A percentile compares a stretch with the other conserved stretches of the same genome.
phyloP scores from a whole-genome alignment of 23 tunicate genomes.

The Ciona savignyi region DNA sequence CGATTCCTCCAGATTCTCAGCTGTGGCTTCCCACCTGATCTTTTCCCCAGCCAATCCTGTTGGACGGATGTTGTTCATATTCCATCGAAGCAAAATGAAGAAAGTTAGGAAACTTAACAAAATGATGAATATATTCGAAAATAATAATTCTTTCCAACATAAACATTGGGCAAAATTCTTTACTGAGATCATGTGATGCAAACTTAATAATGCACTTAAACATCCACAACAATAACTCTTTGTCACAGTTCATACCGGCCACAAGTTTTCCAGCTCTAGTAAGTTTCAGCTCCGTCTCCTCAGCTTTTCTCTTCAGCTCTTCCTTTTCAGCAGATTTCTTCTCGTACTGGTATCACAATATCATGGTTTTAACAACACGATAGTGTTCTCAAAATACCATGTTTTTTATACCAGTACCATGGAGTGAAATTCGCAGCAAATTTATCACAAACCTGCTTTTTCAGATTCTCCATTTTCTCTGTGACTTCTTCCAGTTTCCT shows the following conservation, averaged over 20 bases:
- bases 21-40: constrained; percentile 96
- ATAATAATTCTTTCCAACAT: too few relatives aligned
- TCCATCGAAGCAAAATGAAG: neutral
- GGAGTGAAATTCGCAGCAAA: neutral
- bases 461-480: constrained; percentile 81
- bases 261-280: constrained; percentile 97
- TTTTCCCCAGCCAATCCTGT: constrained; percentile 96
- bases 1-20: constrained; percentile 85
- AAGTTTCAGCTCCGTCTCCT: constrained; percentile 85
- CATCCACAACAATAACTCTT: too few relatives aligned
- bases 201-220: too few relatives aligned
- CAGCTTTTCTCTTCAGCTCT: constrained; percentile 75
- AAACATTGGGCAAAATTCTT: neutral
- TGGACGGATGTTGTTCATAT: too few relatives aligned
- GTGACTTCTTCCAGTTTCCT: constrained; percentile 76
- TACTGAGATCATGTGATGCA: neutral
- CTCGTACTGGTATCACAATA: constrained; percentile 56
- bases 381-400: neutral
- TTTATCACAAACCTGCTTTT: constrained; percentile 45
- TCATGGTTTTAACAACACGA: neutral
- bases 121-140: neutral
- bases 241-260: too few relatives aligned
- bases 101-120: neutral
- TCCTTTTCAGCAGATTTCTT: constrained; percentile 67
- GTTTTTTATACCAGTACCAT: neutral